Evolutionary conservation across 30 jellyfish, hydroid and myxozoan species (phyloP), one percentile per base, ranked within the genome.

Genomic region (Cassiopea andromeda): DNA sequence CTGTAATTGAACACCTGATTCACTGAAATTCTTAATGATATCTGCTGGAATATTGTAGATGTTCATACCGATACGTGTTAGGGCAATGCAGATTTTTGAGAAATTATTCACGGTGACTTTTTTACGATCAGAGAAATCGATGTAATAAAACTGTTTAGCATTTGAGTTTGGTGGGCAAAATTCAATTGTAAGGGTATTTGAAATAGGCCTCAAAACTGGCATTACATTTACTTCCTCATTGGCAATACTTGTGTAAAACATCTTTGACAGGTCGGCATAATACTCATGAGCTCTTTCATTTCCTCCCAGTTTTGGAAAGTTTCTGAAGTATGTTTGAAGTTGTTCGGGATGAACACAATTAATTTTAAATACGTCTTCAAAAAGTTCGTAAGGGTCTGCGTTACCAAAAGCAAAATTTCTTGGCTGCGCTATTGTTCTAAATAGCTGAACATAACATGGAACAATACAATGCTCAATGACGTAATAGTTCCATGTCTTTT

Each of bases 401-500:
- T 61, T 27, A 6, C 43, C 73, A 61, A 17, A 13, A 1, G 7
- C 43, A 61, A 61, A 13, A 6, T 8, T 61, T 27, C 2, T 61
- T 17, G 2, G 27, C 4, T 61, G 27, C 2, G 73, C 73, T 27
- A 61, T 13, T 14, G 12, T n/a, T 75, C 16, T 13, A 1, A 90
- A 16, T 61, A 81, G 84, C 44, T 77, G 75, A 45, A 93, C 76
- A 81, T 93, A 93, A 64, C 97, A 87, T 1, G 97, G 97, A 12
- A 88, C 49, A 18, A 93, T 59, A 59, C 98, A 93, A 71, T 71
- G 49, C 76, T 76, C 89, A n/a, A 93, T 83, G 15, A 93, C 49
- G 19, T 94, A 74, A 57, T 82, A 38, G 60, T 93, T 93, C 98
- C 98, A 93, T 4, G 14, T 60, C 4, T 69, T 71, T 68, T 93